Base-by-base conservation (phyloP, 2,888 invertebrate genomes). In the Drosophila pegasa region DNA sequence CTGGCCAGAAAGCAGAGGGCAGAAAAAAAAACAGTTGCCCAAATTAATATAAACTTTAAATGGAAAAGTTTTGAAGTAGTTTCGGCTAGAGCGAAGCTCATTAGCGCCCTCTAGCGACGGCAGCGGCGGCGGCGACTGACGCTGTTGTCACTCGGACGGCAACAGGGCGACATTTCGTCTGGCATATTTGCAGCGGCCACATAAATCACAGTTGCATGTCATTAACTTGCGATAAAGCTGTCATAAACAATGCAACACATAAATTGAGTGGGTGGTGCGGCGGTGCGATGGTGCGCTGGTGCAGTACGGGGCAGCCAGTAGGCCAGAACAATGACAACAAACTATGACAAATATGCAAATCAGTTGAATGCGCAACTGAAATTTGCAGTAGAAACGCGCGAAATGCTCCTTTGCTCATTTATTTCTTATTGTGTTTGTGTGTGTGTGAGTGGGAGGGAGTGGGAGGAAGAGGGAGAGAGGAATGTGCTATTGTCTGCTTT, bases 241-340 rank as follows among this genome's bases (percentile, higher is more conserved):
- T 88, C 84, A 85, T 84, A 88, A 88, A 80, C 87, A 85, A 84
- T 83, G 78, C 87, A 85, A 87, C 72, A 78, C 78, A 85, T 88
- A 85, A 85, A 85, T 88, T 72, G 73, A 68, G 38, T 55, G 55
- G 55, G 75, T 66, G 40, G 18, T 41, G 37, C 29, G 9, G 50
- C 7, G 31, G 22, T 27, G n/a, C 16, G 20, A 20, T 16, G n/a
- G 20, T 20, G 47, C 25, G 35, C 12, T 22, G 31, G 12, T 9
- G 45, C 38, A 18, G 16, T 45, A 18, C 40, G 38, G 40, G 54
- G 45, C 22, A 18, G 18, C 3, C 35, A 25, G 45, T 10, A 31
- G 47, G 59, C 38, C 40, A 48, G n/a, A 58, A 68, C 67, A 67
- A 68, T 70, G 66, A 48, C 54, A 58, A 56, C 51, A 54, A 80